Conservation (phyloP, 2,888 invertebrate genomes). For the Heteromurus nitidus region DNA sequence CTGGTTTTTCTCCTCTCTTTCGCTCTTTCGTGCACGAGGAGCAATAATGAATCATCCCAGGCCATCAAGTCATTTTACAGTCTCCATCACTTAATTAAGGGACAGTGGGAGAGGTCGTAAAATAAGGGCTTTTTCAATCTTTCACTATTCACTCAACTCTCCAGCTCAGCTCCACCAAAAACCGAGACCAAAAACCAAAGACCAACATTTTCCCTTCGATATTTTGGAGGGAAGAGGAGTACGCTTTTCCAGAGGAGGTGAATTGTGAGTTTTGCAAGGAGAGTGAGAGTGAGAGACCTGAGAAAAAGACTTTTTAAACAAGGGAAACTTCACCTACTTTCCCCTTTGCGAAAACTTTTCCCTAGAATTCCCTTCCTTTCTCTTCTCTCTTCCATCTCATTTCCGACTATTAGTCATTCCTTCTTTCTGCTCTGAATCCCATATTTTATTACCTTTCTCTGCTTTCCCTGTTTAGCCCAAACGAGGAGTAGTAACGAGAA, state of each 20-base stretch:
- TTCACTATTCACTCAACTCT: background rate
- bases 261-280: background rate
- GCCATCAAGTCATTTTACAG: slow-evolving; percentile 29
- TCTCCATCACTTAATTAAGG: slow-evolving; percentile 28
- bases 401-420: slow-evolving; percentile 14
- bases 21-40: too few relatives aligned
- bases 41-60: slow-evolving; percentile 30
- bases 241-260: too few relatives aligned
- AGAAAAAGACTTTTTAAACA: background rate
- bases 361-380: background rate
- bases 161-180: background rate
- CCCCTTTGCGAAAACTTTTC: background rate
- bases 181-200: too few relatives aligned
- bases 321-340: slow-evolving; percentile 13
- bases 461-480: background rate
- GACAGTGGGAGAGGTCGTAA: background rate
- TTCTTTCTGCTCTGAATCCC: slow-evolving; percentile 24
- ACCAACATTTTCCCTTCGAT: too few relatives aligned
- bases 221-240: too few relatives aligned
- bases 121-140: background rate
- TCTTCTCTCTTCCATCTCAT: slow-evolving; percentile 2
- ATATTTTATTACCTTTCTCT: slow-evolving; percentile 5
- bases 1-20: too few relatives aligned
- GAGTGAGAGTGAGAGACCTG: background rate
- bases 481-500: too few relatives aligned